Percentiles rank a stretch among this genome's conserved stretches.
These are phyloP conservation scores for Clivina fossor DNA, from an alignment of 2,888 invertebrate species.

Conservation along the genomic window DNA sequence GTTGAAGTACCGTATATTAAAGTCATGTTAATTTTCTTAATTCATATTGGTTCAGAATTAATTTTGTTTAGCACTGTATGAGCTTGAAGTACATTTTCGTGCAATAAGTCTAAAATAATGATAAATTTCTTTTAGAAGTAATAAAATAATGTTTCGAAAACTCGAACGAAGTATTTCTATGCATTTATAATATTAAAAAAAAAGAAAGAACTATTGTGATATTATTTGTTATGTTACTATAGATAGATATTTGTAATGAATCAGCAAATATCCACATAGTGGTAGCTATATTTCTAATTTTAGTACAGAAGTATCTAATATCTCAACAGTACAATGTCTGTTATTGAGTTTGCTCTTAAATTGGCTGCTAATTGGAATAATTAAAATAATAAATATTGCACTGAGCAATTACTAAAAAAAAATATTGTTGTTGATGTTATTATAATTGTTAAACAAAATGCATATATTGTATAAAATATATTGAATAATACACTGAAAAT, in stretches of 20 bases:
- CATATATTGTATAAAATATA: constrained; percentile 67
- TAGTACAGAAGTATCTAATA: constrained; percentile 18
- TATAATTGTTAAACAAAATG: constrained; percentile 72
- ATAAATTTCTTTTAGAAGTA: too few relatives aligned
- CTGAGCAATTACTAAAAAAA: constrained; percentile 47
- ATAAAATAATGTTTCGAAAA: too few relatives aligned
- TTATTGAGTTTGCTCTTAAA: constrained; percentile 32
- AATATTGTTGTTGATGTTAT: constrained; percentile 73
- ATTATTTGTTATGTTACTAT: too few relatives aligned
- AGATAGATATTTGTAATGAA: constrained; percentile 6
- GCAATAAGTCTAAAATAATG: too few relatives aligned
- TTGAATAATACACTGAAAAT: constrained; percentile 36
- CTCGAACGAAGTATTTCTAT: too few relatives aligned
- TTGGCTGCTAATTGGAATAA: constrained; percentile 30
- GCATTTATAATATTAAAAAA: too few relatives aligned
- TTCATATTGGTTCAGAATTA: too few relatives aligned
- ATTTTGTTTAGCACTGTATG: too few relatives aligned
- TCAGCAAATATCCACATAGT: constrained; percentile 30
- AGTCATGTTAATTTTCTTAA: too few relatives aligned
- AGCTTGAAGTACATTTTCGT: too few relatives aligned
- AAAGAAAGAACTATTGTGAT: too few relatives aligned
- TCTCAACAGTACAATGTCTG: constrained; percentile 20
- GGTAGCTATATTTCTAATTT: constrained; percentile 27
- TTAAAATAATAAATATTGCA: constrained; percentile 38
- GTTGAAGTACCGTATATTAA: too few relatives aligned